Conservation (phyloP, 2,797 vertebrate genomes). For the Siniperca scherzeri region DNA sequence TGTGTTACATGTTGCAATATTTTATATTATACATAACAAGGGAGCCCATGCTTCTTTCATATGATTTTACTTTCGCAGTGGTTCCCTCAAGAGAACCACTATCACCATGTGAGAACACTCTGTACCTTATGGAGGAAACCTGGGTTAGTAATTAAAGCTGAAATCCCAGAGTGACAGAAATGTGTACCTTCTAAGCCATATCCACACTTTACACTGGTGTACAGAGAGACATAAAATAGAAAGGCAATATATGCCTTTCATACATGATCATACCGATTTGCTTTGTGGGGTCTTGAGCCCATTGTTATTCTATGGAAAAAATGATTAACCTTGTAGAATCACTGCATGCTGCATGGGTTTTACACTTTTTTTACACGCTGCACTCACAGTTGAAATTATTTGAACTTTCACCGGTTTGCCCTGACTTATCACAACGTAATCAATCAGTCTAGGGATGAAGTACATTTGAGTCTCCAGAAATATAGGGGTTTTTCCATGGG, state of each 20-base stretch:
- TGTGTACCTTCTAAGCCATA: conserved; percentile 41
- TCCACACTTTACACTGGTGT: conserved; percentile 16
- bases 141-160: conserved; percentile 75
- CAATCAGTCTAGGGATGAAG: neutral
- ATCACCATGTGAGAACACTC: conserved; percentile 63
- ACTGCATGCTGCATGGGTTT: conserved; percentile 4
- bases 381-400: neutral
- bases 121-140: conserved; percentile 65
- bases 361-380: neutral
- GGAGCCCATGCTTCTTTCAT: conserved; percentile 40
- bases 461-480: neutral
- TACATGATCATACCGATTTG: conserved; percentile 7
- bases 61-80: conserved; percentile 55
- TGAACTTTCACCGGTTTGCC: neutral
- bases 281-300: neutral
- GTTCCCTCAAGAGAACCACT: conserved; percentile 61
- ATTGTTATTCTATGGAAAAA: conserved; percentile 6
- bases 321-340: neutral
- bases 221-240: conserved; percentile 5
- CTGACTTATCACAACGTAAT: neutral
- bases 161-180: conserved; percentile 61
- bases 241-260: neutral
- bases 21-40: conserved; percentile 28
- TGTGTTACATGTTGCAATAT: conserved; percentile 4
- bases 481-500: neutral